Base-by-base conservation (phyloP, 2,113 vertebrate species). In the Agelaius phoeniceus region DNA sequence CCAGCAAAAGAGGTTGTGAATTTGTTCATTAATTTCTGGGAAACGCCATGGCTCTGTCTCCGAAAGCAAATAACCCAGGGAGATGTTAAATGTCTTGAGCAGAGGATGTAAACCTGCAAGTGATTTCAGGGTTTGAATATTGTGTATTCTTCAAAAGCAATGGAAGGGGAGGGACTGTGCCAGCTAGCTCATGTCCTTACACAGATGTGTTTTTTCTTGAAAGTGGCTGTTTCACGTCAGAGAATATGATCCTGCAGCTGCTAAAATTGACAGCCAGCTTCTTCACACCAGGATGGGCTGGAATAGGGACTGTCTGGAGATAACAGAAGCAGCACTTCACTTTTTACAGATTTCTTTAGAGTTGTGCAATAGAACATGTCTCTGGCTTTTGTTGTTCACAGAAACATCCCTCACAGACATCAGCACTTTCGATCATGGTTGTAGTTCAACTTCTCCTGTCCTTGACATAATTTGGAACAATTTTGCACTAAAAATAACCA, bases 401-500 rank as follows among this genome's bases (percentile, higher is more conserved):
- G 62, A 79, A 90, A 69, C 49, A 48, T 69, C 82, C 67, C 46
- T 79, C n/a, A 21, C 18, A 76, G n/a, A 31, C 63, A 74, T 30
- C 63, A 65, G 73, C 2, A 0, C 58, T 92, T 95, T 61, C 0
- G 0, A 39, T 59, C 76, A 6, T 1, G 3, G 15, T 43, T 89
- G 72, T 66, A 67, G 20, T 48, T 85, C 63, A 85, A n/a, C 18
- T 63, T 94, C 67, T 72, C 75, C 86, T 89, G 74, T 84, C 84
- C 85, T 96, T 11, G 3, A 82, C 33, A 74, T 63, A 86, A 90
- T 66, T 74, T 85, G 81, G 65, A 97, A 95, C 48, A 23, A 69
- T 89, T 93, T 84, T 94, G 73, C 31, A 35, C 78, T 95, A 84
- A 94, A 90, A 97, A 88, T 86, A 96, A 68, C 46, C 83, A 30